Evolutionary conservation across 2,888 invertebrate species (phyloP).

Genomic region (Scaptomyza cyrtandrae): DNA sequence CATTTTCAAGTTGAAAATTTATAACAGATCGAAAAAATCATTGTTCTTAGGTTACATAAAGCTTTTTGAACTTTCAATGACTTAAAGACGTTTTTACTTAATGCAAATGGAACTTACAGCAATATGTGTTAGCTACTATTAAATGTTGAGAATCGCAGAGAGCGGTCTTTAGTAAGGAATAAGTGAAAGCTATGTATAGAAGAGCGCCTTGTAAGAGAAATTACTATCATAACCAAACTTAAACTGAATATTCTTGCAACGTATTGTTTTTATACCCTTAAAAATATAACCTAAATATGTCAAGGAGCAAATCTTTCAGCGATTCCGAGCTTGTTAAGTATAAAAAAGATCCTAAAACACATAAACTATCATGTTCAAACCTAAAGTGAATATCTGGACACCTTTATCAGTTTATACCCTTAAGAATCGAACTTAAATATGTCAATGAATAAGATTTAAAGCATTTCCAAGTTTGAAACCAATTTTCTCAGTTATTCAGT

Average conservation of each 20-base stretch:
- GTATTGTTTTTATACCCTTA: background rate
- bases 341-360: background rate
- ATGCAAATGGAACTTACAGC: background rate
- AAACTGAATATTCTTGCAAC: background rate
- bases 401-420: background rate
- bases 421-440: background rate
- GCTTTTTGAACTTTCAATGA: too few species aligned
- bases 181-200: too few species aligned
- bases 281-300: background rate
- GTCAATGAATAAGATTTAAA: background rate
- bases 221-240: too few species aligned
- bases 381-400: too few species aligned
- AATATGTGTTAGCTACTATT: background rate
- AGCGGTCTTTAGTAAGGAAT: background rate
- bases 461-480: background rate
- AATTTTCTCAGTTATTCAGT: background rate
- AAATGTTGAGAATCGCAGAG: slow-evolving; percentile 20
- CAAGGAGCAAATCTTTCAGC: background rate
- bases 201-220: too few species aligned
- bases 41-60: too few species aligned
- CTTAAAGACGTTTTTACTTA: background rate
- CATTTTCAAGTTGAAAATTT: too few species aligned
- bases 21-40: too few species aligned
- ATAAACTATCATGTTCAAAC: too few species aligned
- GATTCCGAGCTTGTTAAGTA: background rate